These are phyloP conservation scores for Pogonomyrmex barbatus DNA, from an alignment of 1,140 invertebrate species.

Conservation along the genomic window DNA sequence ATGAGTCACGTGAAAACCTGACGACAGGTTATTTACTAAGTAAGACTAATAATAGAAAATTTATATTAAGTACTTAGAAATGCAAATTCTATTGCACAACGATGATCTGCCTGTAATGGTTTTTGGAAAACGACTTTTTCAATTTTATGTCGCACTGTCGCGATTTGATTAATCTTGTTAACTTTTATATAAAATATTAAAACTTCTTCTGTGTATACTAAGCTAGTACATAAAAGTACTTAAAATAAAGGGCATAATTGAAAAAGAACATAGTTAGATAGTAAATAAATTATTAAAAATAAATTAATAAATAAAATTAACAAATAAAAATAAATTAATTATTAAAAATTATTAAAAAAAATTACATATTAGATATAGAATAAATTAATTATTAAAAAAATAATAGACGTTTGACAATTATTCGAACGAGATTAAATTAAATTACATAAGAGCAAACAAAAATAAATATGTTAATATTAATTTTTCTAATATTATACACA, in stretches of 20 bases:
- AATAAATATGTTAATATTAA: background rate
- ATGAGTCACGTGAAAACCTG: conserved; percentile 48
- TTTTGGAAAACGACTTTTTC: background rate
- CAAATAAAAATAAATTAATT: background rate
- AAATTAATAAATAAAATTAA: too few species aligned
- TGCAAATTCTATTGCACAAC: conserved; percentile 4
- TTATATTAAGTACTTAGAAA: conserved; percentile 36
- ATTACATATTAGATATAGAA: background rate
- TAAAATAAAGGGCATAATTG: too few species aligned
- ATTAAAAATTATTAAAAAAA: background rate
- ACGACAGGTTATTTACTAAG: conserved; percentile 48
- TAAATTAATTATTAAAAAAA: background rate
- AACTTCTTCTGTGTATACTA: background rate
- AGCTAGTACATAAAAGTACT: too few species aligned
- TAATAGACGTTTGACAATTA: background rate
- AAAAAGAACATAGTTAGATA: too few species aligned
- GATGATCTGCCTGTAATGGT: background rate
- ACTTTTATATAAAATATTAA: background rate
- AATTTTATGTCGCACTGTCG: background rate
- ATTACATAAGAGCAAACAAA: too few species aligned
- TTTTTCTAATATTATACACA: background rate
- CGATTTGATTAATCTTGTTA: background rate
- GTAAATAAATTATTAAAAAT: too few species aligned
- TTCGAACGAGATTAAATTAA: too few species aligned
- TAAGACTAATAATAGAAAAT: conserved; percentile 56